These are phyloP conservation scores for Cygnus atratus DNA, from an alignment of 2,113 vertebrate species.

Conservation along the genomic window DNA sequence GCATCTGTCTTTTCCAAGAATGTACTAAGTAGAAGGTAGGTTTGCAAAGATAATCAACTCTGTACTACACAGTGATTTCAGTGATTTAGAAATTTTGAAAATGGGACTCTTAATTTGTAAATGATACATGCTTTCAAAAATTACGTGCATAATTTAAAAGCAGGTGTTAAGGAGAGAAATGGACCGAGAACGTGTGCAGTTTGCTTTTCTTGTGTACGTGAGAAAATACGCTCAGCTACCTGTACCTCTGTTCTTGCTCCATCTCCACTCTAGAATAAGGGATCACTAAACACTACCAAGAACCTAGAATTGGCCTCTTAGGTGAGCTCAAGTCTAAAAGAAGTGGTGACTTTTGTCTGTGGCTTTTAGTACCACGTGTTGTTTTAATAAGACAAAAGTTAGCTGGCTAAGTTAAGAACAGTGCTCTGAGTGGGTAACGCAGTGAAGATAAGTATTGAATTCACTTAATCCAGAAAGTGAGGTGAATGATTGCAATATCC, in stretches of 20 bases:
- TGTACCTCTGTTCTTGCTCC: neutral
- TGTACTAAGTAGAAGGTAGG: neutral
- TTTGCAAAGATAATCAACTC: neutral
- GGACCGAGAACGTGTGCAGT: neutral
- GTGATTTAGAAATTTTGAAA: neutral
- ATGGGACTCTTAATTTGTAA: neutral
- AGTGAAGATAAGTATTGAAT: neutral
- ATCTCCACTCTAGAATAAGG: neutral
- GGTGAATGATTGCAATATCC: neutral
- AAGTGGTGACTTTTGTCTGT: neutral
- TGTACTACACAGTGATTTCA: neutral
- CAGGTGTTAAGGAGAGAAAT: neutral
- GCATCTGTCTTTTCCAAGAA: neutral
- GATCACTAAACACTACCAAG: neutral
- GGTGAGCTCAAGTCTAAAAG: neutral
- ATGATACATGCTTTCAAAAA: neutral
- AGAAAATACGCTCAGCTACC: neutral
- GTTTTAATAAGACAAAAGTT: neutral
- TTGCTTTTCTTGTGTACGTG: neutral
- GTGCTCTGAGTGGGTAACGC: neutral
- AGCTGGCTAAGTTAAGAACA: neutral
- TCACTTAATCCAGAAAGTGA: neutral
- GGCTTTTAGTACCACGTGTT: neutral
- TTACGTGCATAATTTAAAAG: neutral
- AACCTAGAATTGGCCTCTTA: neutral